A percentile compares a stretch with the other conserved stretches of the same genome.
Conservation (phyloP, 2,888 invertebrate species). For the Odontomyia ornata region DNA sequence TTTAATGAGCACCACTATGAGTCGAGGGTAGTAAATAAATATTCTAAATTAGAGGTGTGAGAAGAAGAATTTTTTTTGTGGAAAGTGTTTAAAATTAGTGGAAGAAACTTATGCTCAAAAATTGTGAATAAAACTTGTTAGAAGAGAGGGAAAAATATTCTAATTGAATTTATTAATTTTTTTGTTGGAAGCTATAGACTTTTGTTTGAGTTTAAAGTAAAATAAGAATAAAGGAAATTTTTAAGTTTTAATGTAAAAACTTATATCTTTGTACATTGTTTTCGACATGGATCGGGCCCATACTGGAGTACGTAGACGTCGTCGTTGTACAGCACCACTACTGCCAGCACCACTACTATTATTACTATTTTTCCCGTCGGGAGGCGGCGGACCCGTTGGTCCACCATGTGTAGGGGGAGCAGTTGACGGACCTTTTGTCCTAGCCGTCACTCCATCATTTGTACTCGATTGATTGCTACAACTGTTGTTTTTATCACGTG, state of each 20-base stretch:
- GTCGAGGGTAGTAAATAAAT: no score
- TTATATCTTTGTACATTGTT: constrained; percentile 63
- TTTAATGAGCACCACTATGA: no score
- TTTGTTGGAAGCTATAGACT: neutral
- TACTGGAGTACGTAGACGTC: constrained; percentile 82
- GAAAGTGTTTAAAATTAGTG: no score
- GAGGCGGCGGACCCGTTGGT: constrained; percentile 64
- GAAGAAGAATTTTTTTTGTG: no score
- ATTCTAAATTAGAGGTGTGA: no score
- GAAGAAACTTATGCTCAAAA: no score
- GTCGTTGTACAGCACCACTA: constrained; percentile 69
- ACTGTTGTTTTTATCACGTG: constrained; percentile 48
- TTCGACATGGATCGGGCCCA: constrained; percentile 80
- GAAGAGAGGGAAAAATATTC: no score
- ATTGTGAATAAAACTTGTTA: no score
- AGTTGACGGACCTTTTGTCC: constrained; percentile 65
- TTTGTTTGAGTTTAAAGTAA: neutral
- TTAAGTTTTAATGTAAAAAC: constrained; percentile 21
- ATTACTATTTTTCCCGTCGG: constrained; percentile 44
- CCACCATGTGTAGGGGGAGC: constrained; percentile 65
- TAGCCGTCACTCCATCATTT: constrained; percentile 55
- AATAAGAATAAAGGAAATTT: constrained; percentile 10
- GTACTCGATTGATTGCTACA: constrained; percentile 55
- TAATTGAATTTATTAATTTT: no score
- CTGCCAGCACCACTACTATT: constrained; percentile 16